A percentile compares a stretch with the other conserved stretches of the same genome.
These are phyloP conservation scores for Xanthia togata DNA, from an alignment of 2,888 invertebrate species.

Conservation along the genomic window DNA sequence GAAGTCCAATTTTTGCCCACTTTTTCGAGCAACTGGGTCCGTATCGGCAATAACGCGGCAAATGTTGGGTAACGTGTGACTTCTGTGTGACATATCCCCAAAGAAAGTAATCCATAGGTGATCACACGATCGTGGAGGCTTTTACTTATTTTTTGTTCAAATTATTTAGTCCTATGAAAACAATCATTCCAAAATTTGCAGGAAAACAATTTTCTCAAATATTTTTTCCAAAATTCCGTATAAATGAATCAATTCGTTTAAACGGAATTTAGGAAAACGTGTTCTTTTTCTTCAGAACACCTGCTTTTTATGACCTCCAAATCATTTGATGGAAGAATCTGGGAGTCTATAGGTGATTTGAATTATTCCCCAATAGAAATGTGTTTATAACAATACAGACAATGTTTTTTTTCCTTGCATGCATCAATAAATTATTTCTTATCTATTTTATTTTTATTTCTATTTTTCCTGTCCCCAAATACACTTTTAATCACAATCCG, in stretches of 20 bases:
- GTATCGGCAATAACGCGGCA: no score
- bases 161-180: not conserved
- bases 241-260: no score
- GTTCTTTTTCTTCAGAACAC: not conserved
- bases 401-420: no score
- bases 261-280: no score
- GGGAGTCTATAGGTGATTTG: not conserved
- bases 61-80: no score
- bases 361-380: not conserved
- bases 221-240: not conserved
- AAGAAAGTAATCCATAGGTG: no score
- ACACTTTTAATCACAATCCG: not conserved
- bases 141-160: not conserved
- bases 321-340: not conserved
- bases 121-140: no score
- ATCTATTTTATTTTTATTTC: not conserved
- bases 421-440: conserved; percentile 5
- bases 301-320: not conserved
- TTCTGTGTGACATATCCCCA: no score
- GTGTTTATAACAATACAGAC: not conserved
- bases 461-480: not conserved
- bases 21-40: no score
- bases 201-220: not conserved
- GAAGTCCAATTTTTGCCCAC: no score
- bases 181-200: not conserved